A percentile compares a stretch with the other conserved stretches of the same genome.
phyloP scores from a whole-genome alignment of 2,113 vertebrate species.

The Etheostoma spectabile region DNA sequence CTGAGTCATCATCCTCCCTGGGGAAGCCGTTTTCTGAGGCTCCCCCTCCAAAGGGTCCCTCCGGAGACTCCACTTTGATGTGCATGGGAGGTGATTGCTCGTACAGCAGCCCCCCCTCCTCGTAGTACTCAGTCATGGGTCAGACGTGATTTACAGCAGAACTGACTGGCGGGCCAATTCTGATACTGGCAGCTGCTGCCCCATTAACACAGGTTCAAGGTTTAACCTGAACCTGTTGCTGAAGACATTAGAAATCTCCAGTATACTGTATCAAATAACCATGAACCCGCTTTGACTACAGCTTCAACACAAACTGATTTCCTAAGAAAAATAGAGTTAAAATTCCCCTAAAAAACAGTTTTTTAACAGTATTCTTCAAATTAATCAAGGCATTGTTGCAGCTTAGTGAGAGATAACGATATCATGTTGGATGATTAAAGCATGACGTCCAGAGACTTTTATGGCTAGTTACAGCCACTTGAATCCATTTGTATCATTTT shows the following conservation, averaged over 20 bases:
- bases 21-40: slow-evolving; percentile 86
- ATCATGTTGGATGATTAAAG: not conserved
- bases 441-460: not conserved
- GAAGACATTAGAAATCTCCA: slow-evolving; percentile 23
- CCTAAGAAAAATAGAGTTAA: not conserved
- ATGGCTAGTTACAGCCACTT: slow-evolving; percentile 17
- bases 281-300: slow-evolving; percentile 14
- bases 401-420: not conserved
- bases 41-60: slow-evolving; percentile 84
- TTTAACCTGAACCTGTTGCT: slow-evolving; percentile 13
- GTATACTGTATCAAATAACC: slow-evolving; percentile 3
- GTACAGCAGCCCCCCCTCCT: slow-evolving; percentile 88
- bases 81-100: slow-evolving; percentile 89
- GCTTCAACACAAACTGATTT: slow-evolving; percentile 27
- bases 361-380: not conserved
- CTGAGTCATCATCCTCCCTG: slow-evolving; percentile 85
- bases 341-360: not conserved
- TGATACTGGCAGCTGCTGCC: slow-evolving; percentile 64
- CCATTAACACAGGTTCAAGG: slow-evolving; percentile 72
- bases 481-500: slow-evolving; percentile 11
- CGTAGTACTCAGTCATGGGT: slow-evolving; percentile 88
- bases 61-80: slow-evolving; percentile 89
- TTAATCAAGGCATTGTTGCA: slow-evolving; percentile 7
- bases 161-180: slow-evolving; percentile 79
- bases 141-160: slow-evolving; percentile 78